These are phyloP conservation scores for Electrona antarctica DNA, from an alignment of 2,113 vertebrate species.

Conservation along the genomic window DNA sequence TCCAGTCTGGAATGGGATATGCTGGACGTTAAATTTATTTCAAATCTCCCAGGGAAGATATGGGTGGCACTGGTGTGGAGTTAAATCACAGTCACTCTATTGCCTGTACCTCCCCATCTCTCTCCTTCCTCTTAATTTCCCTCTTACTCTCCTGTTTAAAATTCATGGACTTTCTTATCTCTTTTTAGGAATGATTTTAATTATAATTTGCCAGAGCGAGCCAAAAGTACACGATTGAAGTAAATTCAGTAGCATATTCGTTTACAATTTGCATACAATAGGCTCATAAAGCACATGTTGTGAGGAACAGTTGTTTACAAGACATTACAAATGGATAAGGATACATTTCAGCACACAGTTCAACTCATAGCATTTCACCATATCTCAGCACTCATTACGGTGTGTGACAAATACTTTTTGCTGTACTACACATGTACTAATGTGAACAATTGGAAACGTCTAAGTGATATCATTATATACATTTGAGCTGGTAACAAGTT, in stretches of 20 bases:
- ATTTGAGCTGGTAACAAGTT: no score
- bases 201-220: slow-evolving; percentile 72
- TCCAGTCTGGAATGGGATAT: slow-evolving; percentile 68
- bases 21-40: slow-evolving; percentile 75
- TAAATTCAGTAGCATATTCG: slow-evolving; percentile 76
- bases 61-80: slow-evolving; percentile 44
- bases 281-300: slow-evolving; percentile 31
- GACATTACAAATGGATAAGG: slow-evolving; percentile 7
- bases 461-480: no score
- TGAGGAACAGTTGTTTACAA: slow-evolving; percentile 30
- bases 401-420: no score
- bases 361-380: no score
- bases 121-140: slow-evolving; percentile 61
- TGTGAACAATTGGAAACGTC: no score
- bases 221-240: slow-evolving; percentile 82
- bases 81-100: slow-evolving; percentile 60
- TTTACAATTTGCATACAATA: slow-evolving; percentile 34
- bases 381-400: no score
- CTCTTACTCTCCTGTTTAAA: slow-evolving; percentile 83
- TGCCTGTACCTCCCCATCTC: slow-evolving; percentile 19
- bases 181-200: slow-evolving; percentile 75
- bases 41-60: slow-evolving; percentile 70
- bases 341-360: not conserved
- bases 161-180: slow-evolving; percentile 95
- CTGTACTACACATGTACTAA: no score